Evolutionary conservation across 2,113 vertebrate species (phyloP).

Genomic region (Dermatemys mawii): DNA sequence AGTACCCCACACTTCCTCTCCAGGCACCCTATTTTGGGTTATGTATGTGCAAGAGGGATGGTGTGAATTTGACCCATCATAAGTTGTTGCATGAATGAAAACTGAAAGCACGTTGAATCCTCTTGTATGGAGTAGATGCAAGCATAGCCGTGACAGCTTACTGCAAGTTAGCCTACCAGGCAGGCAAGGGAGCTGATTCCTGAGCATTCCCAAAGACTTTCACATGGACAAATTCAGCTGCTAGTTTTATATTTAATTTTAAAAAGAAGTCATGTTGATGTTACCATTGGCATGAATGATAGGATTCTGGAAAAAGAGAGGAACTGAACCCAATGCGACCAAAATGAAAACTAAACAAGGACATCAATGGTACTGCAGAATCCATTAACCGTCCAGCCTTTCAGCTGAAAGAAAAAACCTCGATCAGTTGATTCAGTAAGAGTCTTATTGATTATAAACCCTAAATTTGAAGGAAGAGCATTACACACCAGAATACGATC

Average conservation of each 20-base stretch:
- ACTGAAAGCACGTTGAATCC: not conserved
- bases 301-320: not conserved
- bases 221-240: not conserved
- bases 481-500: not conserved
- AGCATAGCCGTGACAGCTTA: not conserved
- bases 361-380: not conserved
- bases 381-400: not conserved
- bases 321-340: not conserved
- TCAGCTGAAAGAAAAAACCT: not conserved
- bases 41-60: not conserved
- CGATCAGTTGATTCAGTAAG: not conserved
- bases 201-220: not conserved
- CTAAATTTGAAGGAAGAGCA: not conserved
- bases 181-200: not conserved
- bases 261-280: not conserved
- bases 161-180: not conserved
- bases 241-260: not conserved
- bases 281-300: not conserved
- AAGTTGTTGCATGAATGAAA: not conserved
- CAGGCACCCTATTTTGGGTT: not conserved
- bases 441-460: not conserved
- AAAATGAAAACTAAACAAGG: not conserved
- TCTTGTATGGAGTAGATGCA: not conserved
- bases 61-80: not conserved
- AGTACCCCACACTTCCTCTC: too few species aligned